Conservation (phyloP, 2,113 vertebrate genomes). For the Bambusicola thoracicus region DNA sequence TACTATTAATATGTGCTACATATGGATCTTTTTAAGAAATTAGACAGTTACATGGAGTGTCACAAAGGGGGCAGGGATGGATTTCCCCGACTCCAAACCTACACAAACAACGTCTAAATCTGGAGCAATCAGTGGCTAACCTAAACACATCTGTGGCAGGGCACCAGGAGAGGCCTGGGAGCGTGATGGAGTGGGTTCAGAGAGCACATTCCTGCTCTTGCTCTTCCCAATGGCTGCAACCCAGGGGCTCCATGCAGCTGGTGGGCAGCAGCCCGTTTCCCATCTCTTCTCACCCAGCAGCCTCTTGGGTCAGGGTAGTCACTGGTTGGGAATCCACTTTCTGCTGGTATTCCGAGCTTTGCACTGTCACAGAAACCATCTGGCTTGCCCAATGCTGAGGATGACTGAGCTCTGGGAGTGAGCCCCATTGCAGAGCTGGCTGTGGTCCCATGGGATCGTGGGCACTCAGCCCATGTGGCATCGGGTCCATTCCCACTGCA, state of each 20-base stretch:
- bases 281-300: not conserved
- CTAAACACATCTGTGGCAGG: not conserved
- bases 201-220: not conserved
- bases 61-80: not conserved
- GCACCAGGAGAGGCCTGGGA: accelerated
- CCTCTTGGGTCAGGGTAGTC: not conserved
- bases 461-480: not conserved
- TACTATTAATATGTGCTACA: slow-evolving; percentile 41
- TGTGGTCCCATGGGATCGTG: not conserved
- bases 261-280: not conserved
- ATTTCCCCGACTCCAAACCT: not conserved
- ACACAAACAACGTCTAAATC: not conserved
- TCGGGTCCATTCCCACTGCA: not conserved
- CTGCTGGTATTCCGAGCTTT: not conserved
- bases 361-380: accelerated
- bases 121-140: not conserved
- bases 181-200: not conserved
- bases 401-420: accelerated
- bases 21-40: slow-evolving; percentile 49
- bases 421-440: not conserved
- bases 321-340: not conserved
- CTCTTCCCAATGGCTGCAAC: not conserved
- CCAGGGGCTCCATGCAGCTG: not conserved
- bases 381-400: not conserved
- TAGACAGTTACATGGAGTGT: slow-evolving; percentile 12